Evolutionary conservation across 1,140 invertebrate species (phyloP).

Genomic region (Drosophila busckii): DNA sequence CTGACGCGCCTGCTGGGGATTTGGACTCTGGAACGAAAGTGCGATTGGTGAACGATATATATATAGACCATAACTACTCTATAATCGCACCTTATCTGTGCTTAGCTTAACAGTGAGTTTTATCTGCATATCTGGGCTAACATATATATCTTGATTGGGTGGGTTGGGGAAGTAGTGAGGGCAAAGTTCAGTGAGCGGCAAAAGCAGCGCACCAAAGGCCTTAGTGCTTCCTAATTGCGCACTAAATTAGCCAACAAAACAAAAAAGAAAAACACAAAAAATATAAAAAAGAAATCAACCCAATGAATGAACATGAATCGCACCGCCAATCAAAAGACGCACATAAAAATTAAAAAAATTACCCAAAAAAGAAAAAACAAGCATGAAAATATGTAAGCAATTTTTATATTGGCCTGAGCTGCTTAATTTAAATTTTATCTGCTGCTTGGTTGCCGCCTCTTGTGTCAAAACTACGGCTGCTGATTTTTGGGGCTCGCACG

Average conservation of each 20-base stretch:
- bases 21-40: conserved; percentile 44
- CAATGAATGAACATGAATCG: conserved; percentile 67
- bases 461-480: conserved; percentile 67
- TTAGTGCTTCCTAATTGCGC: conserved; percentile 70
- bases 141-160: conserved; percentile 2
- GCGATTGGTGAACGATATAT: too few relatives aligned
- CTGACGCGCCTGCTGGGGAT: conserved; percentile 34
- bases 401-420: conserved; percentile 27
- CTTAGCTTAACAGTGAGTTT: conserved; percentile 54
- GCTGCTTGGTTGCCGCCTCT: conserved; percentile 46
- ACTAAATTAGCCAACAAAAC: conserved; percentile 46
- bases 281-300: conserved; percentile 17
- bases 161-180: conserved; percentile 9
- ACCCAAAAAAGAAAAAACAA: conserved; percentile 49
- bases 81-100: conserved; percentile 49
- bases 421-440: conserved; percentile 34
- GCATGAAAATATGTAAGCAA: conserved; percentile 39
- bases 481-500: conserved; percentile 48
- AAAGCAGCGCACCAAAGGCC: conserved; percentile 55
- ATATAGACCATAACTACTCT: too few relatives aligned
- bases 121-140: conserved; percentile 58
- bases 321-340: conserved; percentile 71
- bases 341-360: conserved; percentile 70
- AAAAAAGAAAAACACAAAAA: conserved; percentile 15
- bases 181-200: conserved; percentile 61